Evolutionary conservation across 2,113 vertebrate genomes (phyloP), one percentile per base, ranked within the genome.

Genomic region (Tringa solitaria): DNA sequence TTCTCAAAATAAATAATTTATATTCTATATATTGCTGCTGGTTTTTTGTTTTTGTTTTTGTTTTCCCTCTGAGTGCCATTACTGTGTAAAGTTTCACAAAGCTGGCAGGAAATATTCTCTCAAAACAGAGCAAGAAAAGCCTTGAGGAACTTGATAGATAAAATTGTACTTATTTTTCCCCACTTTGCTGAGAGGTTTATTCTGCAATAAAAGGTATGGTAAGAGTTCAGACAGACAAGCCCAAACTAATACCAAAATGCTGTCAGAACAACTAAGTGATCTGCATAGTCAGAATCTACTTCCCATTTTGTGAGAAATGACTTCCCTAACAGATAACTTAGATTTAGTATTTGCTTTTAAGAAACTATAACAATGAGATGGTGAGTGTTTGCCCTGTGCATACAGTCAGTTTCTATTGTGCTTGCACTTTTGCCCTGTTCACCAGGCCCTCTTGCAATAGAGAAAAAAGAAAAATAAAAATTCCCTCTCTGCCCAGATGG

Each of bases 121-220:
- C 30, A 56, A 91, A 93, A 82, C 19, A 41, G 57, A 81, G 60
- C 30, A 69, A 84, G 63, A 72, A 76, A 91, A 76, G 35, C 57
- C 74, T 93, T 73, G 53, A 91, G 74, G 70, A 93, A 65, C 63
- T 14, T 51, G 18, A 73, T 65, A 73, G 82, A 82, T 92, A 91
- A 96, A 96, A 85, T 12, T 91, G 35, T 84, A 65, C 63, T 69
- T 97, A 28, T 76, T 95, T 94, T 91, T 76, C 59, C 57, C 57
- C 30, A 61, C 17, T 93, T 41, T 80, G 14, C 14, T 90, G 33
- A 79, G 67, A 85, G 45, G 27, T 92, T 93, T 93, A 87, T 37
- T 64, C 64, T 60, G 51, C n/a, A 94, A 81, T 84, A 61, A 81
- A 84, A 81, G 27, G n/a, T 80, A 54, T 51, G 54, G 50, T 50